Conservation (phyloP, 2,888 invertebrate genomes). For the Agriopis leucophaearia region DNA sequence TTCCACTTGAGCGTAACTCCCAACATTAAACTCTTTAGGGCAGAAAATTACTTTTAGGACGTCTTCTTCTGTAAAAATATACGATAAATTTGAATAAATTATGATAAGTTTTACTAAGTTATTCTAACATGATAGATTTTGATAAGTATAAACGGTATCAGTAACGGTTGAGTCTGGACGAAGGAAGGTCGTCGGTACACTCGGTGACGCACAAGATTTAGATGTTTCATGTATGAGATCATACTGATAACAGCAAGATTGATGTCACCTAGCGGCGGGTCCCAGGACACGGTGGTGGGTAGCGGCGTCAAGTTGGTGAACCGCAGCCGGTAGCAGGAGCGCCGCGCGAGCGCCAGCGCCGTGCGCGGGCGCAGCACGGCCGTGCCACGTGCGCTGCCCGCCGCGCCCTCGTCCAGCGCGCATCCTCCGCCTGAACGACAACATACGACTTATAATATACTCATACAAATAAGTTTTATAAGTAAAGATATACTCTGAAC, state of each 20-base stretch:
- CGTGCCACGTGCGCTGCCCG: conserved; percentile 44
- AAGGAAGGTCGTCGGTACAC: no score
- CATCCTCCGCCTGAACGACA: conserved; percentile 54
- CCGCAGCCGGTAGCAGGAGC: conserved; percentile 60
- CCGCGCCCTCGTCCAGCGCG: conserved; percentile 49
- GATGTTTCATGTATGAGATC: no score
- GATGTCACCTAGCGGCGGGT: conserved; percentile 55
- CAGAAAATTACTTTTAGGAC: conserved; percentile 59
- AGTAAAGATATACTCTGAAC: no score
- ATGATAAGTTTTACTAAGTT: no score
- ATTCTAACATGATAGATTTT: no score
- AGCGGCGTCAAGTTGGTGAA: conserved; percentile 69
- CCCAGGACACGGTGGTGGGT: conserved; percentile 64
- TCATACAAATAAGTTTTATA: no score
- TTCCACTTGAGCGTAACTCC: conserved; percentile 52
- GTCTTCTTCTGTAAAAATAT: conserved; percentile 44
- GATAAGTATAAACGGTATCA: no score
- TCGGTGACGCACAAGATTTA: no score
- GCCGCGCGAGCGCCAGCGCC: conserved; percentile 53
- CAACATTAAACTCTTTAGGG: conserved; percentile 60
- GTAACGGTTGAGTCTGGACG: no score
- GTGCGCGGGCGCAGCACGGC: conserved; percentile 61
- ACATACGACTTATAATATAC: background rate
- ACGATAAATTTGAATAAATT: no score
- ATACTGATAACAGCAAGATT: background rate